Percentiles rank a stretch among this genome's conserved stretches.
phyloP scores from a whole-genome alignment of 1,140 invertebrate species.

The Magallana angulata region DNA sequence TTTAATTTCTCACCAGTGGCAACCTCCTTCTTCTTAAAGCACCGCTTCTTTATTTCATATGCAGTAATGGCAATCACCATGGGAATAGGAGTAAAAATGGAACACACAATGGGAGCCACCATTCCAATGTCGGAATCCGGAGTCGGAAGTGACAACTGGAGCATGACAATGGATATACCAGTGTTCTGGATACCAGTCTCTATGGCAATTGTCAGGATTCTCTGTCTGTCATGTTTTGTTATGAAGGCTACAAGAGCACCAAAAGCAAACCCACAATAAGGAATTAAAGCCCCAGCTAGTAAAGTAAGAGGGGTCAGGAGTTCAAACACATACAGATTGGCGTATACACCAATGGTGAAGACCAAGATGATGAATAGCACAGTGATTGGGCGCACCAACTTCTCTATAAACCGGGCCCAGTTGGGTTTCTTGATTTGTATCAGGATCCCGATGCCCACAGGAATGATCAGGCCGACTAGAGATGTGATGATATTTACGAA shows the following conservation, averaged over 20 bases:
- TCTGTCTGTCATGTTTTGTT: slow-evolving; percentile 59
- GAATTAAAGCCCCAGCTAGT: slow-evolving; percentile 89
- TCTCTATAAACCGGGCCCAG: slow-evolving; percentile 65
- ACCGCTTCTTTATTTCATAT: slow-evolving; percentile 59
- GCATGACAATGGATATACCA: slow-evolving; percentile 79
- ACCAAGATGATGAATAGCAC: slow-evolving; percentile 91
- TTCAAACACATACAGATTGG: slow-evolving; percentile 94
- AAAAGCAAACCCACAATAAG: slow-evolving; percentile 91
- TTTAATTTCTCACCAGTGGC: slow-evolving; percentile 1
- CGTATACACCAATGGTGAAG: slow-evolving; percentile 93
- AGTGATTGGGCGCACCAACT: slow-evolving; percentile 85
- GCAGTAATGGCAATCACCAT: slow-evolving; percentile 79
- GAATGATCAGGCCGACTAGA: slow-evolving; percentile 89
- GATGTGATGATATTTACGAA: slow-evolving; percentile 89
- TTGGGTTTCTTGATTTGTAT: slow-evolving; percentile 82
- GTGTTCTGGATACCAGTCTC: slow-evolving; percentile 82
- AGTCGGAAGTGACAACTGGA: slow-evolving; percentile 78
- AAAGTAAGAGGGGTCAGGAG: slow-evolving; percentile 85
- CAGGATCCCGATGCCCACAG: slow-evolving; percentile 89
- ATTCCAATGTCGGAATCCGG: slow-evolving; percentile 79
- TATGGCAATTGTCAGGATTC: slow-evolving; percentile 80
- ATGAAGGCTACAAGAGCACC: slow-evolving; percentile 81
- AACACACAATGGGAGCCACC: slow-evolving; percentile 82
- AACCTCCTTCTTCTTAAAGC: slow-evolving; percentile 50
- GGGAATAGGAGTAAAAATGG: slow-evolving; percentile 95